phyloP scores from a whole-genome alignment of 2,888 invertebrate genomes.

The Cantharis rufa region DNA sequence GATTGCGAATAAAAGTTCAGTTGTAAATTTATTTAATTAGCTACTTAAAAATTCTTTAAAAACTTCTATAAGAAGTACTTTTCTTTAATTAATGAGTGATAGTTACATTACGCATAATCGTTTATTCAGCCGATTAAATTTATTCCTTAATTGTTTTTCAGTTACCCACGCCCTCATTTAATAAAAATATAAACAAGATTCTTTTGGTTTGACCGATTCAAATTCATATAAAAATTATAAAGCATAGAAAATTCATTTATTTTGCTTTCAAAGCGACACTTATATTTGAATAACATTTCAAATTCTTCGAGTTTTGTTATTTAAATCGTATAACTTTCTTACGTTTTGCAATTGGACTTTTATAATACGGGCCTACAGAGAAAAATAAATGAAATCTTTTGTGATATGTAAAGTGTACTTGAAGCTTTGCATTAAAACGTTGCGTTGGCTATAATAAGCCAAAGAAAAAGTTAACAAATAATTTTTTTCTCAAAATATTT shows the following conservation, averaged over 20 bases:
- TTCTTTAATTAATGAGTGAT: neutral
- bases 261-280: neutral
- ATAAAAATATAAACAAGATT: neutral
- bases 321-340: neutral
- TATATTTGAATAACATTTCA: neutral
- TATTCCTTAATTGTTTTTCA: neutral
- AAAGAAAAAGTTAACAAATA: neutral
- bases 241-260: neutral
- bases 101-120: neutral
- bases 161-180: neutral
- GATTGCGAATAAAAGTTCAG: neutral
- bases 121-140: neutral
- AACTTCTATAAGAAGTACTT: neutral
- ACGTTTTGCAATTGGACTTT: neutral
- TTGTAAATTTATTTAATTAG: neutral
- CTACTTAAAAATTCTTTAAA: neutral
- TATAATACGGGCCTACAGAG: neutral
- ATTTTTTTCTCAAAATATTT: neutral
- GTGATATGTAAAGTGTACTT: neutral
- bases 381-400: neutral
- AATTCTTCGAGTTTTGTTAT: neutral
- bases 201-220: neutral
- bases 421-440: neutral
- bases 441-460: neutral
- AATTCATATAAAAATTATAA: neutral